Conservation (phyloP, 1,140 invertebrate species). For the Meloidogyne exigua region DNA sequence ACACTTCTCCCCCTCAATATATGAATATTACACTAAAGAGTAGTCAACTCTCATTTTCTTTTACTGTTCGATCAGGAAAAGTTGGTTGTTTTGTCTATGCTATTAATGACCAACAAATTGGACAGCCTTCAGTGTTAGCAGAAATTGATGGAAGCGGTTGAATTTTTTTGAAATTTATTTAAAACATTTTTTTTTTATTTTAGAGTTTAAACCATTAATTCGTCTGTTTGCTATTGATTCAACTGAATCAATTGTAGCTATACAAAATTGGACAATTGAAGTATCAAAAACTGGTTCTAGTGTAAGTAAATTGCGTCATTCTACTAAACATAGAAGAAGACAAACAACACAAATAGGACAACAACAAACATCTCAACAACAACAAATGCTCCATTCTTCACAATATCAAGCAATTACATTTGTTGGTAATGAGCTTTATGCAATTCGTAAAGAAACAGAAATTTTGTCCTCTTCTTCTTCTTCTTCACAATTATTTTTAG, state of each 20-base stretch:
- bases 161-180: conserved; percentile 6
- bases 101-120: conserved; percentile 58
- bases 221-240: conserved; percentile 62
- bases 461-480: conserved; percentile 27
- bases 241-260: conserved; percentile 49
- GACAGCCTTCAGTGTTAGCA: conserved; percentile 44
- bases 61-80: conserved; percentile 59
- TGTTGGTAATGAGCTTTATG: conserved; percentile 60
- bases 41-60: conserved; percentile 38
- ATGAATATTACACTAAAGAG: conserved; percentile 18
- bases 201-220: conserved; percentile 58
- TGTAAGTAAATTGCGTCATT: conserved; percentile 1
- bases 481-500: conserved; percentile 50
- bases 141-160: conserved; percentile 60
- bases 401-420: conserved; percentile 60
- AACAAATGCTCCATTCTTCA: background rate
- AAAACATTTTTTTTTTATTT: background rate
- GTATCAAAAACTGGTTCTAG: background rate
- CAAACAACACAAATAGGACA: conserved; percentile 16
- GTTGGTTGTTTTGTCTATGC: conserved; percentile 57
- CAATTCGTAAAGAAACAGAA: conserved; percentile 53
- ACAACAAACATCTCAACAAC: background rate
- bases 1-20: background rate
- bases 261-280: conserved; percentile 54
- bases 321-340: conserved; percentile 16